Percentiles rank a stretch among this genome's conserved stretches.
Conservation (phyloP, 2,888 invertebrate genomes). For the Pristionchus arcanus region DNA sequence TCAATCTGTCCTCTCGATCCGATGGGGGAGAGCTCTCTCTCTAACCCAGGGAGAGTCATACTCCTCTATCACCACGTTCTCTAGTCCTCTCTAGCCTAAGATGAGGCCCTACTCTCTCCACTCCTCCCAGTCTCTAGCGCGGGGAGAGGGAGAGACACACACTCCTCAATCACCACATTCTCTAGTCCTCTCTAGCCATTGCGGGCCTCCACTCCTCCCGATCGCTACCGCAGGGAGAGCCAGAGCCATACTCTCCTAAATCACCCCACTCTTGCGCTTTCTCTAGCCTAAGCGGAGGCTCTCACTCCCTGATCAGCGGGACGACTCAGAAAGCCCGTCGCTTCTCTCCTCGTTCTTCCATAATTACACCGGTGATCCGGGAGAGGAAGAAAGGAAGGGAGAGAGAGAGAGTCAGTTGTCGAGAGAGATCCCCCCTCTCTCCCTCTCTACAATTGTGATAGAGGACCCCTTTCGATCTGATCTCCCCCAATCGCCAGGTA, state of each 20-base stretch:
- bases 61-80: too few relatives aligned
- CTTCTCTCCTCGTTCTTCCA: slow-evolving; percentile 52
- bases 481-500: background rate
- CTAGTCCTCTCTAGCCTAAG: too few relatives aligned
- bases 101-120: background rate
- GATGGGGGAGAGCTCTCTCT: background rate
- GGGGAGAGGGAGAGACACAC: too few relatives aligned
- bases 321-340: background rate
- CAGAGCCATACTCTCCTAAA: background rate
- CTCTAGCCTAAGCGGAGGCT: background rate
- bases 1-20: slow-evolving; percentile 51
- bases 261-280: background rate
- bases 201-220: too few relatives aligned
- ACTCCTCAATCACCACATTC: too few relatives aligned
- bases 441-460: slow-evolving; percentile 34
- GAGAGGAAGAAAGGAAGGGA: slow-evolving; percentile 3
- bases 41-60: background rate
- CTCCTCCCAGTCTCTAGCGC: background rate
- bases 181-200: too few relatives aligned
- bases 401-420: slow-evolving; percentile 30
- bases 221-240: too few relatives aligned
- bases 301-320: background rate
- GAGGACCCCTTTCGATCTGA: background rate
- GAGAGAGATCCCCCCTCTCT: slow-evolving; percentile 3
- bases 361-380: slow-evolving; percentile 55